phyloP scores from a whole-genome alignment of 2,797 vertebrate species.

The Enteromius thamalakanensis region DNA sequence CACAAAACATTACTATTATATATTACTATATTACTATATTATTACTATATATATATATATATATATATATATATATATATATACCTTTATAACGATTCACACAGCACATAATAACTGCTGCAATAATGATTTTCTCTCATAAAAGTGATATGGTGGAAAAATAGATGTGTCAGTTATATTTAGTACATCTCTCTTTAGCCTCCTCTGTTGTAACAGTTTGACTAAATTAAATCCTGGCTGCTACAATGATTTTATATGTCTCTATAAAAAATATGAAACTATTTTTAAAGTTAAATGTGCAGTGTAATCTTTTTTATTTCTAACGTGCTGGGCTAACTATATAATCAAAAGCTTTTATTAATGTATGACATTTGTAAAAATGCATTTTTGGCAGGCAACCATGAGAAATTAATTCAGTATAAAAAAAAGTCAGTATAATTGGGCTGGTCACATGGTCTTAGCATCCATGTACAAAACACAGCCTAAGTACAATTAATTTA shows the following conservation, averaged over 20 bases:
- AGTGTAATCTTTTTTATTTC: background rate
- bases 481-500: background rate
- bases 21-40: no score
- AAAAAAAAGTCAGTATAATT: background rate
- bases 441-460: background rate
- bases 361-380: background rate
- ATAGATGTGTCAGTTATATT: background rate
- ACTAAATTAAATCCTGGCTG: background rate
- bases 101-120: background rate
- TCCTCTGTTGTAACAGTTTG: background rate
- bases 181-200: background rate
- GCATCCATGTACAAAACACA: background rate
- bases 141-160: background rate
- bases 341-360: background rate
- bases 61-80: no score
- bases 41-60: no score
- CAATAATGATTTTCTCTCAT: background rate
- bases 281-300: background rate
- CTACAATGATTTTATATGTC: background rate
- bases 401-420: background rate
- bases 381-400: background rate
- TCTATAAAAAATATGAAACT: background rate
- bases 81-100: background rate
- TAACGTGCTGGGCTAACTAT: background rate
- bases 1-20: background rate